Conservation (phyloP, 2,888 invertebrate genomes). For the Euplexia lucipara region DNA sequence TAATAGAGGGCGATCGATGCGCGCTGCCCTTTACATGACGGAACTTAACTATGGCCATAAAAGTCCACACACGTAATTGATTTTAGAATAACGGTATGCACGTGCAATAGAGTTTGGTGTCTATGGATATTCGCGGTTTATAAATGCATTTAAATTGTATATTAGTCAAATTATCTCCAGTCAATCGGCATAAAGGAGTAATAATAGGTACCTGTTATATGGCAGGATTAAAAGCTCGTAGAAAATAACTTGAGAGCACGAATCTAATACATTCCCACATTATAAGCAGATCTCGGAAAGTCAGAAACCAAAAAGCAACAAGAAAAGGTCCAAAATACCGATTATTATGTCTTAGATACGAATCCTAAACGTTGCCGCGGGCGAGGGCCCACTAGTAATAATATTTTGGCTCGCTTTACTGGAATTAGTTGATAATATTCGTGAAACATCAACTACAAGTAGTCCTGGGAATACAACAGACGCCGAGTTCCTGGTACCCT, state of each 20-base stretch:
- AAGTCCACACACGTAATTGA: slow-evolving; percentile 55
- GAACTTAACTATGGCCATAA: slow-evolving; percentile 54
- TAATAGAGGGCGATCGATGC: slow-evolving; percentile 65
- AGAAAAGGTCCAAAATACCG: slow-evolving; percentile 13
- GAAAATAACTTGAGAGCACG: not conserved
- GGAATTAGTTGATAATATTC: slow-evolving; percentile 64
- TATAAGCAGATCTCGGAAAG: slow-evolving; percentile 4
- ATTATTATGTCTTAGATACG: slow-evolving; percentile 30
- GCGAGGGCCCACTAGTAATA: slow-evolving; percentile 52
- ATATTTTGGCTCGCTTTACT: slow-evolving; percentile 63
- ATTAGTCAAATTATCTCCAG: slow-evolving; percentile 22
- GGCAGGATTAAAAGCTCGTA: not conserved
- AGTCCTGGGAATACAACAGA: slow-evolving; percentile 59
- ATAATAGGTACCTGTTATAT: not conserved
- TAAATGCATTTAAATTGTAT: slow-evolving; percentile 51
- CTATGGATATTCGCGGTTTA: slow-evolving; percentile 18
- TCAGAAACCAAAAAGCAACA: slow-evolving; percentile 16
- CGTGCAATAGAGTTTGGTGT: slow-evolving; percentile 39
- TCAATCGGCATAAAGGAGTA: not conserved
- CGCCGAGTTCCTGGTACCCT: slow-evolving; percentile 52
- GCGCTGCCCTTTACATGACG: slow-evolving; percentile 59
- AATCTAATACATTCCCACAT: not conserved
- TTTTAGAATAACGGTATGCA: slow-evolving; percentile 55
- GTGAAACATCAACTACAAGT: slow-evolving; percentile 60
- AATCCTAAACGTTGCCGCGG: slow-evolving; percentile 45